phyloP scores from a whole-genome alignment of 1,140 invertebrate genomes.

The Zaprionus ghesquierei region DNA sequence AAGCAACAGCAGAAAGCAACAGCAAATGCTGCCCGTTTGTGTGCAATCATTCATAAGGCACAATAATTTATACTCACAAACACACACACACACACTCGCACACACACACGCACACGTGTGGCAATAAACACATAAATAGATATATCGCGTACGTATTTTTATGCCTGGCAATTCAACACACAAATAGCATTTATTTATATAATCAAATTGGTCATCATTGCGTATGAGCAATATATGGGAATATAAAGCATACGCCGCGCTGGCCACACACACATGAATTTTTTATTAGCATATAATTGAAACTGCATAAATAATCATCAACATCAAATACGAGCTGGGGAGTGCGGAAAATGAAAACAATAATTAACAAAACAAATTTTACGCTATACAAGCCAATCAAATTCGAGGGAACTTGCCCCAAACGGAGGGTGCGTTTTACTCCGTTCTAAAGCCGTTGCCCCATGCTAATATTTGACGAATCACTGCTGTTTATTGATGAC shows the following conservation, averaged over 20 bases:
- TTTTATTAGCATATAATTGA: slow-evolving; percentile 3
- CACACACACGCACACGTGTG: background rate
- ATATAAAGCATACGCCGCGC: slow-evolving; percentile 24
- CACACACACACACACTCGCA: slow-evolving; percentile 8
- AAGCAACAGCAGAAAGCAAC: slow-evolving; percentile 31
- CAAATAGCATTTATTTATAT: slow-evolving; percentile 37
- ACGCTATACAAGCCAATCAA: background rate
- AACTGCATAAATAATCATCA: slow-evolving; percentile 44
- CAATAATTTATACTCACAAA: slow-evolving; percentile 35
- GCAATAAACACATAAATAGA: background rate
- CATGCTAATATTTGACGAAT: slow-evolving; percentile 49
- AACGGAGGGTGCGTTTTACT: background rate
- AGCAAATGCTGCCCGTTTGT: slow-evolving; percentile 17
- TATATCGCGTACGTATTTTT: slow-evolving; percentile 27
- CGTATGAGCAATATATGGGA: slow-evolving; percentile 24
- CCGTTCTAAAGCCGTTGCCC: background rate
- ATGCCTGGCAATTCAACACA: slow-evolving; percentile 34
- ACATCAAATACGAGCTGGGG: slow-evolving; percentile 25
- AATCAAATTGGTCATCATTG: slow-evolving; percentile 34
- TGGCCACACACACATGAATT: background rate
- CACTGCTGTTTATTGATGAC: slow-evolving; percentile 51
- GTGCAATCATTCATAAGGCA: slow-evolving; percentile 59
- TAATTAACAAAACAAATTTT: background rate
- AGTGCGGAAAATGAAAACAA: background rate
- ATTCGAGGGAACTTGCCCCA: background rate